Evolutionary conservation across 2,888 invertebrate species (phyloP), one percentile per base, ranked within the genome.

Genomic region (Apotomis capreana): DNA sequence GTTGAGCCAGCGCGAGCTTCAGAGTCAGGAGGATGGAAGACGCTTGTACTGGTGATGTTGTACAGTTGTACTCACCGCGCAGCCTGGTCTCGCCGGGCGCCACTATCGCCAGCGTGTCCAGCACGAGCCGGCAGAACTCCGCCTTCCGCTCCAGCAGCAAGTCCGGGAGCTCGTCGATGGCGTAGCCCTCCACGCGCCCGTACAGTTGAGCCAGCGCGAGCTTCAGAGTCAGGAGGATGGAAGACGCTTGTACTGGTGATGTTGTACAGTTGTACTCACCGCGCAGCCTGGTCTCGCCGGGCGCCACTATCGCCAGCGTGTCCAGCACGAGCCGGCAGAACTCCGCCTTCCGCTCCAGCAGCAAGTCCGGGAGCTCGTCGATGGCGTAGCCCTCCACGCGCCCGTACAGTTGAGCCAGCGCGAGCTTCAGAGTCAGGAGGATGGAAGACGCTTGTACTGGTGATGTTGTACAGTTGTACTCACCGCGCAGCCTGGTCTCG

Each of bases 11-110:
- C 26, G 95, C 94, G 80, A 96, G 95, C 78, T 95, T 94, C 13
- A 97, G 80, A 1, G 94, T 94, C 0, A 95, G 94, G 79, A 96
- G 94, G 72, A 96, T 94, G 10, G 26, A 26, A 26, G 40, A 40
- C 40, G 5, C 40, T 40, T 49, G 49, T 49, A 6, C 49, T 49
- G 49, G 8, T 12, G 49, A 6, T 49, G 49, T 3, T 3, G 4
- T 49, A 26, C 26, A 26, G 9, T 0, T 4, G 12, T 36, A 64
- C 65, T 36, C 26, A 95, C 96, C 96, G 91, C 97, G 94, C 80
- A 97, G 94, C 77, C 97, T 93, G 59, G 95, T 96, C 68, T 95
- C 93, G 1, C 97, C 97, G 0, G 97, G 97, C 77, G 96, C 96
- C 67, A 97, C 94, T 46, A 95, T 90, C 81, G 97, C 95, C 13